Conservation (phyloP, 2,797 vertebrate species). For the Gymnoscopelus microlampas region DNA sequence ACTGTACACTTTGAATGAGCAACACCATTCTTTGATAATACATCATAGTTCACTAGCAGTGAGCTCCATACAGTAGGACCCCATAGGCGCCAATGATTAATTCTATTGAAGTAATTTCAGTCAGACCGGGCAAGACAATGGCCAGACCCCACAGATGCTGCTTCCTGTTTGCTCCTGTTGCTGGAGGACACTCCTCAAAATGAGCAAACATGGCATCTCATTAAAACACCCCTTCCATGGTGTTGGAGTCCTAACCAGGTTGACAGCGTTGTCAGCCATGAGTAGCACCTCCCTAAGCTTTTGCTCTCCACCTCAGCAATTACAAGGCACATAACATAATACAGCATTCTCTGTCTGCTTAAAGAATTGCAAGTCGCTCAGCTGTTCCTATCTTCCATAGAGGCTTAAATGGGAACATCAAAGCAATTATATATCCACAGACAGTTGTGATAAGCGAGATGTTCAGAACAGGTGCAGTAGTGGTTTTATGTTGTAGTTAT, state of each 20-base stretch:
- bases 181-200: constrained; percentile 48
- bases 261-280: constrained; percentile 36
- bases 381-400: constrained; percentile 37
- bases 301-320: constrained; percentile 53
- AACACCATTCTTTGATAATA: constrained; percentile 15
- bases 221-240: constrained; percentile 48
- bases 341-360: constrained; percentile 31
- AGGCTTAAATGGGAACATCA: constrained; percentile 54
- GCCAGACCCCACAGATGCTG: constrained; percentile 33
- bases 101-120: constrained; percentile 39
- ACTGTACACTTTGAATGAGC: background rate
- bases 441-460: constrained; percentile 51
- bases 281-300: constrained; percentile 36
- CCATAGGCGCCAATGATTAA: constrained; percentile 13
- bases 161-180: constrained; percentile 55
- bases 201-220: constrained; percentile 56
- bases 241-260: constrained; percentile 38
- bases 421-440: constrained; percentile 49
- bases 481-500: constrained; percentile 40
- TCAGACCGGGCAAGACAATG: constrained; percentile 37
- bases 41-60: constrained; percentile 14
- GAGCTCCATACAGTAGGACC: constrained; percentile 16
- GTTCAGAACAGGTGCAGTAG: constrained; percentile 58
- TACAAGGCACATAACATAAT: constrained; percentile 22
- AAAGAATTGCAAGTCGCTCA: constrained; percentile 38